Percentiles rank a stretch among this genome's conserved stretches.
These are phyloP conservation scores for Drosophila ercepeae DNA, from an alignment of 1,140 invertebrate genomes.

Conservation along the genomic window DNA sequence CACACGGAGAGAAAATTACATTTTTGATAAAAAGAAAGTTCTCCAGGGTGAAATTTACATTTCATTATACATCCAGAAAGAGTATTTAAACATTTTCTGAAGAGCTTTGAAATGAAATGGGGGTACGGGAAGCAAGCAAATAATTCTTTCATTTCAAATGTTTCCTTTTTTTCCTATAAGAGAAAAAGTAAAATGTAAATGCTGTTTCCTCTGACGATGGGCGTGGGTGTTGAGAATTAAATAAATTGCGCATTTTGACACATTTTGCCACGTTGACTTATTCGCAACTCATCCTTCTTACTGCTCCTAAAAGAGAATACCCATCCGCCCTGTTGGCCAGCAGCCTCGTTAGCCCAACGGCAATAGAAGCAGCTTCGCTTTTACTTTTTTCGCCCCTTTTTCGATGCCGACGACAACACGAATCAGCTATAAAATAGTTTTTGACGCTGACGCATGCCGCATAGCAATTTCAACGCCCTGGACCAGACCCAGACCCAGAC, in stretches of 20 bases:
- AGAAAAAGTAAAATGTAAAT: conserved; percentile 9
- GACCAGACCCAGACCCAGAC: no score
- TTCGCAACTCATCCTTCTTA: conserved; percentile 28
- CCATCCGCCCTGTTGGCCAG: conserved; percentile 24
- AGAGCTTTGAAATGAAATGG: not conserved
- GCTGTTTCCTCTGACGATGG: not conserved
- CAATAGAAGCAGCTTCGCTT: conserved; percentile 1
- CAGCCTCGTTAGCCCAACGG: conserved; percentile 56
- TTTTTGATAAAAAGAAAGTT: not conserved
- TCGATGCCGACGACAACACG: conserved; percentile 71
- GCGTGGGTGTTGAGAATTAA: conserved; percentile 63
- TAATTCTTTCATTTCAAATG: not conserved
- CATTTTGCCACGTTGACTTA: conserved; percentile 81
- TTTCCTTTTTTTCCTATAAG: conserved; percentile 1
- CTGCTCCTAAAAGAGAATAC: not conserved
- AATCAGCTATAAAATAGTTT: conserved; percentile 80
- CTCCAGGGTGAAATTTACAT: not conserved
- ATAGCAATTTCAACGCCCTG: conserved; percentile 71
- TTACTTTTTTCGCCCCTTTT: conserved; percentile 10
- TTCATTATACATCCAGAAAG: not conserved
- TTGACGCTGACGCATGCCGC: conserved; percentile 73
- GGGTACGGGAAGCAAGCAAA: not conserved
- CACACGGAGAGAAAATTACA: conserved; percentile 19
- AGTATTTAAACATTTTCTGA: not conserved
- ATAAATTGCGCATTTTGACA: conserved; percentile 82